A percentile compares a stretch with the other conserved stretches of the same genome.
Evolutionary conservation across 2,113 vertebrate genomes (phyloP).

Genomic region (Chamaetylas fuelleborni): DNA sequence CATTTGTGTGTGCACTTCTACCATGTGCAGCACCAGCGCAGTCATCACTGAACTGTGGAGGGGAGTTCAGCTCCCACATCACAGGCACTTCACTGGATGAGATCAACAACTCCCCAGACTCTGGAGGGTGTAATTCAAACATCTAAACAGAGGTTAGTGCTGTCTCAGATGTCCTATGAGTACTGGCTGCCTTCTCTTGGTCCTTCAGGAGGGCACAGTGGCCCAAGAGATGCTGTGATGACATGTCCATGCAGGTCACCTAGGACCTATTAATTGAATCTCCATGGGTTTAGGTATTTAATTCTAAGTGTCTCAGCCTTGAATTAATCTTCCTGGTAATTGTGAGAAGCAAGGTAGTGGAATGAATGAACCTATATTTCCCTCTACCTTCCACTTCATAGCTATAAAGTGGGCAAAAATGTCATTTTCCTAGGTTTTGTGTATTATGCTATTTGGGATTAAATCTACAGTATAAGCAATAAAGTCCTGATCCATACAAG

Average conservation of each 20-base stretch:
- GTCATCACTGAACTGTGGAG: background rate
- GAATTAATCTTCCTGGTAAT: background rate
- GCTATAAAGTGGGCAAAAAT: background rate
- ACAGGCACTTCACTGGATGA: background rate
- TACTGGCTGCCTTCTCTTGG: background rate
- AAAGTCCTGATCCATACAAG: background rate
- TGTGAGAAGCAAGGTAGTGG: background rate
- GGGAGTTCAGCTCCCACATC: background rate
- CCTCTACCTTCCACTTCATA: background rate
- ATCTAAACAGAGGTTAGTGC: background rate
- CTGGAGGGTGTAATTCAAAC: background rate
- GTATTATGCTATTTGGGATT: background rate
- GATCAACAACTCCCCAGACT: background rate
- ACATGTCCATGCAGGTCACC: too few relatives aligned
- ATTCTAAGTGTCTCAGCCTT: background rate
- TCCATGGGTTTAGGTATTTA: background rate
- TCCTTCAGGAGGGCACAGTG: background rate
- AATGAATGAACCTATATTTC: background rate
- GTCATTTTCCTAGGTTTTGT: background rate
- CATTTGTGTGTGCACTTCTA: background rate
- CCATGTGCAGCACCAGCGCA: background rate
- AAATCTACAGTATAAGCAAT: background rate
- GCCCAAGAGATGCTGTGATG: fast-evolving
- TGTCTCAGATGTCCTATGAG: background rate
- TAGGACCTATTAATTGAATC: too few relatives aligned